These are phyloP conservation scores for Tupaia chinensis DNA, from an alignment of 2,113 vertebrate genomes.

Conservation along the genomic window DNA sequence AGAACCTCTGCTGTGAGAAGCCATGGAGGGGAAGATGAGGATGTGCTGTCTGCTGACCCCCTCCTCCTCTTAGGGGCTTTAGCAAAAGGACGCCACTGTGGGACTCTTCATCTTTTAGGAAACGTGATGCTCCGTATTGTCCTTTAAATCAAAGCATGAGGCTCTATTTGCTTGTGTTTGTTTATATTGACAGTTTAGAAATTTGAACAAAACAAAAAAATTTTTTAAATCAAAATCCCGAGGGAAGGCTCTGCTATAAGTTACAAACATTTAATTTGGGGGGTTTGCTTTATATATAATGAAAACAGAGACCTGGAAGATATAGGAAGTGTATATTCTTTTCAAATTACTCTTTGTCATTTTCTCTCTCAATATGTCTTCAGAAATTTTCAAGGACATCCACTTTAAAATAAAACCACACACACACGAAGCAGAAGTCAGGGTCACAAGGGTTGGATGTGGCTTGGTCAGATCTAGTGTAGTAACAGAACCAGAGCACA, in stretches of 20 bases:
- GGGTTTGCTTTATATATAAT: neutral
- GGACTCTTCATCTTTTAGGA: neutral
- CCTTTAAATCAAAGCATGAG: neutral
- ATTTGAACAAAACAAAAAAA: neutral
- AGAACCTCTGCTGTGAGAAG: neutral
- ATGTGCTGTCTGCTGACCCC: accelerated
- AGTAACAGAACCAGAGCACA: accelerated
- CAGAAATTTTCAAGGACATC: neutral
- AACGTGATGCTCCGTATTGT: neutral
- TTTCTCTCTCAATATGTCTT: neutral
- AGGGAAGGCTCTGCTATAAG: neutral
- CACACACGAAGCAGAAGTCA: too few species aligned
- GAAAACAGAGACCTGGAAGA: neutral
- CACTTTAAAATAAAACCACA: neutral
- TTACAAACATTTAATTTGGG: neutral
- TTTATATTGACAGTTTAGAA: neutral
- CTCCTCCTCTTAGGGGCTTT: neutral
- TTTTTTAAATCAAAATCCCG: neutral
- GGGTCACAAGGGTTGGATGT: accelerated
- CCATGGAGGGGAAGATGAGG: accelerated
- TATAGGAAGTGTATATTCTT: neutral
- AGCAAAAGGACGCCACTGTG: neutral
- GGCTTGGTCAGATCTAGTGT: too few species aligned
- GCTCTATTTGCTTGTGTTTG: neutral
- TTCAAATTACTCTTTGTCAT: neutral